Percentiles rank a stretch among this genome's conserved stretches.
Conservation (phyloP, 2,888 invertebrate genomes). For the Busseola fusca region DNA sequence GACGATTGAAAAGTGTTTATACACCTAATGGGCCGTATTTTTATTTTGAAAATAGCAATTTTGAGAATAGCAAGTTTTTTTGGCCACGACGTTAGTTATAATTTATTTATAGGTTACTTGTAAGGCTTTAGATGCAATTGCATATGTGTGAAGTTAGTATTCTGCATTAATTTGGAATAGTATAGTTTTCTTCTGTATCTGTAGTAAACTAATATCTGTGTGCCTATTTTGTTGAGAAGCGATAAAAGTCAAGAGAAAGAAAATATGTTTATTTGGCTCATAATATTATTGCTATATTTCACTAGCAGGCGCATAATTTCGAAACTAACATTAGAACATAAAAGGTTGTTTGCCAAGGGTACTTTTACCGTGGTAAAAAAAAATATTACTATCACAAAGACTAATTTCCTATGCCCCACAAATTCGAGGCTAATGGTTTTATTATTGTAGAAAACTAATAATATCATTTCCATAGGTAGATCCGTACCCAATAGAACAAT, state of each 20-base stretch:
- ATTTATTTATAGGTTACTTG: neutral
- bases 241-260: neutral
- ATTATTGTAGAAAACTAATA: neutral
- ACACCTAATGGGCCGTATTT: conserved; percentile 53
- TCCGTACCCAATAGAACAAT: neutral
- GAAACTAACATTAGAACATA: neutral
- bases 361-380: neutral
- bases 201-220: conserved; percentile 16
- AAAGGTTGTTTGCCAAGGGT: too few species aligned
- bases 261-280: neutral
- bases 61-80: conserved; percentile 34
- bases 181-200: conserved; percentile 4
- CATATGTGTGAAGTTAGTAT: neutral
- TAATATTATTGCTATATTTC: neutral
- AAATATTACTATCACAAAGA: neutral
- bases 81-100: conserved; percentile 25
- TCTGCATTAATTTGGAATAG: conserved; percentile 50
- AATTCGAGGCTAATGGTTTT: neutral
- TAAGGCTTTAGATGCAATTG: neutral
- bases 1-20: conserved; percentile 30
- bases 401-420: too few species aligned
- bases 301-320: neutral
- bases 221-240: neutral
- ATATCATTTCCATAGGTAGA: neutral
- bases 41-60: conserved; percentile 36